These are phyloP conservation scores for Pseudochirops corinnae DNA, from an alignment of 2,797 vertebrate species.

Conservation along the genomic window DNA sequence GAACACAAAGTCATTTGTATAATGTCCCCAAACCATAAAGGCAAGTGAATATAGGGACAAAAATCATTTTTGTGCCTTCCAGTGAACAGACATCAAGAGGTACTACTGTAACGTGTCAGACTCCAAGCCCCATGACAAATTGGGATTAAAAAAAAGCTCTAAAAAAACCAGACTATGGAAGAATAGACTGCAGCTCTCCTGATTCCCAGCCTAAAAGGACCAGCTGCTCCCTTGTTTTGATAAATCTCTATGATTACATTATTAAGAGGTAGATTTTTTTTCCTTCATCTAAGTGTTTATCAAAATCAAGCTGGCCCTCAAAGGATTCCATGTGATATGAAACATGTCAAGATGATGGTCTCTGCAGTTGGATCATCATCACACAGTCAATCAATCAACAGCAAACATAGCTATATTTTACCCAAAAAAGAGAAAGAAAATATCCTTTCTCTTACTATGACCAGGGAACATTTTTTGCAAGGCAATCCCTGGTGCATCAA, in stretches of 20 bases:
- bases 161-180: conserved; percentile 52
- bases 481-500: neutral
- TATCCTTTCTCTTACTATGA: conserved; percentile 25
- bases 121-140: neutral
- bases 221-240: conserved; percentile 62
- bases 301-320: conserved; percentile 52
- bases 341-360: conserved; percentile 64
- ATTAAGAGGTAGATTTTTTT: conserved; percentile 29
- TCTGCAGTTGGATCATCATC: conserved; percentile 47
- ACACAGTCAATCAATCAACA: conserved; percentile 55
- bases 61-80: neutral
- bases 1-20: neutral
- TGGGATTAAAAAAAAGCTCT: conserved; percentile 5
- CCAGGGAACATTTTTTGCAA: conserved; percentile 25
- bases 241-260: conserved; percentile 32
- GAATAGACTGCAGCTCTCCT: conserved; percentile 25
- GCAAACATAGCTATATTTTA: conserved; percentile 29
- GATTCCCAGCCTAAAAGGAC: conserved; percentile 50
- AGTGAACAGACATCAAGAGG: neutral
- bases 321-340: conserved; percentile 56
- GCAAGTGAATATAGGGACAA: neutral
- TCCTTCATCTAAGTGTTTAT: conserved; percentile 58
- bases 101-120: conserved; percentile 26
- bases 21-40: neutral
- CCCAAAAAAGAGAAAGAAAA: conserved; percentile 44